phyloP scores from a whole-genome alignment of 92 coral and sea anemone genomes.

The Zoanthus gigantus region DNA sequence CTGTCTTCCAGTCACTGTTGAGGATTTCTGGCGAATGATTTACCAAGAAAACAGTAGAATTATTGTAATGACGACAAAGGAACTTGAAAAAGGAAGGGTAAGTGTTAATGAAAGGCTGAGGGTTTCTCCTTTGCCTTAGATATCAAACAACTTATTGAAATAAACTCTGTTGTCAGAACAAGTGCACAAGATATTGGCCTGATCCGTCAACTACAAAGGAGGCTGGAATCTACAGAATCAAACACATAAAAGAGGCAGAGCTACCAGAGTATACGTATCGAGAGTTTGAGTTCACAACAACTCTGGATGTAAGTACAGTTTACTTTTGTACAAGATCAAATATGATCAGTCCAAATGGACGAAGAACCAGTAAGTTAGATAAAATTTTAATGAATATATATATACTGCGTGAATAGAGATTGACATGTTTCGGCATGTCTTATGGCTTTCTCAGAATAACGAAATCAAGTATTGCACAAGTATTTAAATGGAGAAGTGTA shows the following conservation, averaged over 20 bases:
- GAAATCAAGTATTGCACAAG: too few relatives aligned
- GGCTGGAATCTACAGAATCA: slow-evolving; percentile 71
- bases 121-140: not conserved
- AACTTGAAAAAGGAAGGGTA: slow-evolving; percentile 95
- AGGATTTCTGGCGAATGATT: slow-evolving; percentile 92
- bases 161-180: slow-evolving; percentile 67
- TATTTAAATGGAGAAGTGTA: too few relatives aligned
- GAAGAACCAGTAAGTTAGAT: too few relatives aligned
- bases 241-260: slow-evolving; percentile 81
- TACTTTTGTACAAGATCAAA: too few relatives aligned
- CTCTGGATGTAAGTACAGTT: slow-evolving; percentile 65
- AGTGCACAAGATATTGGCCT: slow-evolving; percentile 98
- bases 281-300: slow-evolving; percentile 81
- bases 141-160: not conserved
- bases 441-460: too few relatives aligned
- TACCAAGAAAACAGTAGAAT: slow-evolving; percentile 94
- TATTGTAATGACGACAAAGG: slow-evolving; percentile 98
- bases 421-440: too few relatives aligned
- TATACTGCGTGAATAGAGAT: too few relatives aligned
- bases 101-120: not conserved
- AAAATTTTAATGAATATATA: too few relatives aligned
- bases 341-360: too few relatives aligned
- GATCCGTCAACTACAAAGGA: slow-evolving; percentile 88
- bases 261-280: slow-evolving; percentile 86
- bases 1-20: slow-evolving; percentile 94